Base-by-base conservation (phyloP, 1,140 invertebrate genomes). In the Dreissena polymorpha region DNA sequence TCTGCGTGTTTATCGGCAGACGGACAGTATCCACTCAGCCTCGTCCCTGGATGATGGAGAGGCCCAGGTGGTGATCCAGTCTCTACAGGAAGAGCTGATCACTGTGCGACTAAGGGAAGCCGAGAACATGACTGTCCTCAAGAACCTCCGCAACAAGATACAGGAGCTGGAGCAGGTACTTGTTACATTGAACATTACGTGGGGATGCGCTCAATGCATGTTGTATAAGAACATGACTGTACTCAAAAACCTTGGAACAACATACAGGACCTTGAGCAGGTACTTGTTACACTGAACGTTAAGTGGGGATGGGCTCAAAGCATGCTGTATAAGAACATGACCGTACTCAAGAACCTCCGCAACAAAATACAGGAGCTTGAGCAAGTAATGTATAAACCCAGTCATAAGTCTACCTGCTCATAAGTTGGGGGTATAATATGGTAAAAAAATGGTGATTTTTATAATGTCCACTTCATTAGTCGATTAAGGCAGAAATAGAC, bases 21-120 rank as follows among this genome's bases (percentile, higher is more conserved):
- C 86, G 18, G 75, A 74, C 29, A 87, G 85, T 85, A 86, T 89
- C 65, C 76, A 75, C n/a, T 85, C 83, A 12, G 85, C 86, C 21
- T 82, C 86, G 13, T 82, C 85, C 12, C 68, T 90, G 68, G 85
- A 86, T 55, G 89, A 90, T 1, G 86, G 77, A 53, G 87, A 84
- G 57, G 89, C 89, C 21, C 80, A 88, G 70, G 84, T 86, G 68
- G 84, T 91, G 73, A 84, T 92, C 23, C 88, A 90, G 60, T 81
- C 87, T 39, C 84, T 93, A 51, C 94, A 99, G 94, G 98, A 99
- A 92, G 98, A 99, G 93, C 93, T 99, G 29, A 99, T 99, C 86
- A 97, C 97, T 13, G 97, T 99, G 0, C 98, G 99, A 93, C 93
- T 99, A 23, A 94, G 98, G 23, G 99, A 99, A 93, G 98, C 98